phyloP scores from a whole-genome alignment of 2,888 invertebrate species.

The Aphidius colemani region DNA sequence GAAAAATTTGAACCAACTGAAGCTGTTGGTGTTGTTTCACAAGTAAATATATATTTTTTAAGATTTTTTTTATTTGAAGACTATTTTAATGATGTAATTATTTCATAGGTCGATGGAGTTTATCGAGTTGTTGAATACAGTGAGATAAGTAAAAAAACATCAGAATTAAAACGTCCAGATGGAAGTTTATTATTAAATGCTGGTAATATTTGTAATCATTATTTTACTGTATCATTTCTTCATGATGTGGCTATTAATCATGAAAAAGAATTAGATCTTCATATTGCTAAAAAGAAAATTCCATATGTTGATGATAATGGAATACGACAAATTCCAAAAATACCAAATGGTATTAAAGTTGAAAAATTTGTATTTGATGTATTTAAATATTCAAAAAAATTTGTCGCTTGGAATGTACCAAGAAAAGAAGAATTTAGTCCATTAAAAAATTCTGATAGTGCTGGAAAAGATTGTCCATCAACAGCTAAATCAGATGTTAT shows the following conservation, averaged over 20 bases:
- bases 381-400: conserved; percentile 88
- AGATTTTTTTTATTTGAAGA: conserved; percentile 2
- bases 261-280: conserved; percentile 81
- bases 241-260: conserved; percentile 71
- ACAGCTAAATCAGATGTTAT: conserved; percentile 82
- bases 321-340: conserved; percentile 73
- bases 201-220: conserved; percentile 98
- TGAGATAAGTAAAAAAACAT: conserved; percentile 87
- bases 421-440: conserved; percentile 96
- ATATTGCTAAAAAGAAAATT: conserved; percentile 98
- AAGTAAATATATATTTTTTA: conserved; percentile 37
- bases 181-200: conserved; percentile 89
- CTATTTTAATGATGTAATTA: not conserved
- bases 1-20: conserved; percentile 90
- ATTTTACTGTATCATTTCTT: conserved; percentile 88
- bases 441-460: conserved; percentile 89
- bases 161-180: conserved; percentile 76
- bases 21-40: conserved; percentile 94
- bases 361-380: conserved; percentile 99
- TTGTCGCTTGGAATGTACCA: conserved; percentile 91
- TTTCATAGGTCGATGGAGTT: conserved; percentile 73
- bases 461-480: conserved; percentile 87
- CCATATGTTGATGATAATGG: conserved; percentile 79
- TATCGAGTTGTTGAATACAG: conserved; percentile 97
- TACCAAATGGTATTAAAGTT: conserved; percentile 95